These are phyloP conservation scores for Ecdyonurus torrentis DNA, from an alignment of 2,888 invertebrate genomes.

Conservation along the genomic window DNA sequence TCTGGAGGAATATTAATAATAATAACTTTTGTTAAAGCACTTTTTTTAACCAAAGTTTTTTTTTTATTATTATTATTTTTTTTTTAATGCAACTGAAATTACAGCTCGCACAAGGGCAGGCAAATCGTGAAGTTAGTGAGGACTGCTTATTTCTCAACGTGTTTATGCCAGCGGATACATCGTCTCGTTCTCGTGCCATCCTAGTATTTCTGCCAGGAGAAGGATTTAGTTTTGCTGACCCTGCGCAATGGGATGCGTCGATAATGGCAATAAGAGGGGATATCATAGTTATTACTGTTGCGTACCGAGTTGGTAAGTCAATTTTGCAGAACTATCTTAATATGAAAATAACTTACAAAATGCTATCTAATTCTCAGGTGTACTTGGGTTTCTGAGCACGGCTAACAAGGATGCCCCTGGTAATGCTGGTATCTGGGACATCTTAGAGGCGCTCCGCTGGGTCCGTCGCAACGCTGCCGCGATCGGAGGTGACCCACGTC, in stretches of 20 bases:
- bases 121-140: slow-evolving; percentile 12
- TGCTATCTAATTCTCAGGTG: background rate
- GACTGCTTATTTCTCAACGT: slow-evolving; percentile 21
- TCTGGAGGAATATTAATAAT: too few species aligned
- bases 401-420: slow-evolving; percentile 18
- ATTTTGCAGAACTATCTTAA: background rate
- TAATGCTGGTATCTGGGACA: slow-evolving; percentile 23
- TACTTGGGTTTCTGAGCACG: slow-evolving; percentile 22
- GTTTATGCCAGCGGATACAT: slow-evolving; percentile 15
- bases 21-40: too few species aligned
- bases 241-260: slow-evolving; percentile 33
- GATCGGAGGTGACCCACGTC: slow-evolving; percentile 20
- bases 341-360: background rate
- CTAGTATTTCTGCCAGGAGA: slow-evolving; percentile 22
- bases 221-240: slow-evolving; percentile 28
- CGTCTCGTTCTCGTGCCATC: slow-evolving; percentile 10
- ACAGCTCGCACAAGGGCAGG: slow-evolving; percentile 4
- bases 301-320: slow-evolving; percentile 26
- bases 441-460: slow-evolving; percentile 22
- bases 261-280: slow-evolving; percentile 29
- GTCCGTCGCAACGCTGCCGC: slow-evolving; percentile 18
- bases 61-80: too few species aligned
- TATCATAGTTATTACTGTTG: slow-evolving; percentile 34
- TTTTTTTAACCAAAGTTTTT: too few species aligned
- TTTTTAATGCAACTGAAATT: too few species aligned